Evolutionary conservation across 2,113 vertebrate genomes (phyloP), one percentile per base, ranked within the genome.

Genomic region (Silurus meridionalis): DNA sequence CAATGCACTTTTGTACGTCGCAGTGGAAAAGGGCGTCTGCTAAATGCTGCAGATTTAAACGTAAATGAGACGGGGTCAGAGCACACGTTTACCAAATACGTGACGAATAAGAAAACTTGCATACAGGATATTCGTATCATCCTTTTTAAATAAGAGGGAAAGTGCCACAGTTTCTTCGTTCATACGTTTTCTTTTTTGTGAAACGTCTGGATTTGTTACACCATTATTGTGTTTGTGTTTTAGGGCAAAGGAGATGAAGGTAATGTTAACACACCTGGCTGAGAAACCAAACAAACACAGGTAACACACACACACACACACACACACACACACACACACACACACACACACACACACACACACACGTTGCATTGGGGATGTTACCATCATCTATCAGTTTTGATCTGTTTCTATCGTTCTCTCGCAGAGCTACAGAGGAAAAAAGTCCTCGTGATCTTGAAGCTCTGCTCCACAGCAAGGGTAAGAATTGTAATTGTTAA

Each of bases 191-290:
- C 37, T 37, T 37, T 37, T 37, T 37, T 37, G 37, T 37, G 37
- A 37, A 37, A 1, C 37, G 37, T 37, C 37, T 37, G 13, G 2
- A 69, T 37, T 37, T 37, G 13, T 69, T 69, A 69, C 28, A 28
- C 7, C 21, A 1, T 77, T n/a, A 50, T 72, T 72, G 23, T 50
- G 37, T 66, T 80, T 90, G 78, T 92, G 72, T 92, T 92, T 90
- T 87, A 95, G 94, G 92, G 94, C 94, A 55, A 95, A 95, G n/a
- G 93, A 61, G 86, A 94, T 94, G 92, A 87, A 92, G 74, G 90
- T 94, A 79, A 94, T 91, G 90, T 86, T 94, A 3, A 91, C 91
- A 88, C 92, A 94, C 84, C 88, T 94, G 90, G 88, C 93, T 37
- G 93, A 94, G 74, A 90, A 88, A 28, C 90, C 88, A n/a, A 88